Base-by-base conservation (phyloP, 2,888 invertebrate genomes). In the Ceriagrion tenellum region DNA sequence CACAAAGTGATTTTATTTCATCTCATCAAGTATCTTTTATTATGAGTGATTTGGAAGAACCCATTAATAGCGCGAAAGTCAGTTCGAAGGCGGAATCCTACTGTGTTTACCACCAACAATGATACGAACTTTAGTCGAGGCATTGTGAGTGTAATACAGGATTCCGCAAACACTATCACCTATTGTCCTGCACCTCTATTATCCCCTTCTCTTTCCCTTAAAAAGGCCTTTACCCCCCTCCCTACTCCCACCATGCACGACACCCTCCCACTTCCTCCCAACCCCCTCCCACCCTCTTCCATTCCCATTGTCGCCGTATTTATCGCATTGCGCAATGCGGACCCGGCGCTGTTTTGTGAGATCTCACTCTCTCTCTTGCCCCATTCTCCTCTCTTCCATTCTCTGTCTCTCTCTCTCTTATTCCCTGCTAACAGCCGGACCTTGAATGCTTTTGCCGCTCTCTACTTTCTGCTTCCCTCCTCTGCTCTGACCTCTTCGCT, bases 221-320 rank as follows among this genome's bases (percentile, higher is more conserved):
- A 12, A 59, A 59, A 59, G 20, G 59, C 69, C 69, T 26, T 26
- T 20, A 4, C 1, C 23, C 69, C 69, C 69, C n/a, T 69, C 59
- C 2, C 16, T 56, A 16, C 59, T 16, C 4, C 4, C 59, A 59
- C 3, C 3, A 26, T 26, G 8, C 1, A 18, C 26, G 4, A 20
- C 23, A 6, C 23, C 10, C 2, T 20, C n/a, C n/a, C 69, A 4
- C 69, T 12, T 26, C n/a, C n/a, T 20, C 69, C 69, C n/a, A 8
- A 8, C 69, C 26, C 69, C 69, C 4, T 20, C 30, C n/a, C 30
- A 12, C n/a, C 0, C 81, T 13, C 81, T 35, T 35, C 81, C 81
- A 18, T 35, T 30, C 81, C 81, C 55, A 55, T 89, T 89, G 89
- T 89, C 89, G 88, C 40, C 47, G 88, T 88, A 47, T 89, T 89